These are phyloP conservation scores for Suillia variegata DNA, from an alignment of 2,888 invertebrate species.

Conservation along the genomic window DNA sequence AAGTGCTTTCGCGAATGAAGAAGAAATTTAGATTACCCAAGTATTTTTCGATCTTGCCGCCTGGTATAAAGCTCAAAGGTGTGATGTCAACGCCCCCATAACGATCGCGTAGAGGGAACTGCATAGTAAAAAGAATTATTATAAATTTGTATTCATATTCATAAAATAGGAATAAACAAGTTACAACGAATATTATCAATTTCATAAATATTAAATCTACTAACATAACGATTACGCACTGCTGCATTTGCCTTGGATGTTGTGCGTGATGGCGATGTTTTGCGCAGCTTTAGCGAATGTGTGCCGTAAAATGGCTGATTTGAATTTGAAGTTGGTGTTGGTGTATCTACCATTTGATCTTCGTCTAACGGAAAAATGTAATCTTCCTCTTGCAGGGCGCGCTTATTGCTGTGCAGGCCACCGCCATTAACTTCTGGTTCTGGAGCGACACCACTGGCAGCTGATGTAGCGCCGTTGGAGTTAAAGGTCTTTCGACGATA, in stretches of 20 bases:
- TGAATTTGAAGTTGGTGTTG: conserved; percentile 42
- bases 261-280: conserved; percentile 64
- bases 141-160: not conserved
- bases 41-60: conserved; percentile 78
- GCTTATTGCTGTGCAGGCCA: conserved; percentile 34
- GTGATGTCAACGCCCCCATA: conserved; percentile 80
- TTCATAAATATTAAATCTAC: conserved; percentile 7
- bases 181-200: not conserved
- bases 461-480: conserved; percentile 24
- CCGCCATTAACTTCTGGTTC: conserved; percentile 34
- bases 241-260: conserved; percentile 30
- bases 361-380: conserved; percentile 86
- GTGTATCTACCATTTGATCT: conserved; percentile 65
- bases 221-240: conserved; percentile 40
- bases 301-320: conserved; percentile 52
- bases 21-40: conserved; percentile 92
- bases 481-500: conserved; percentile 56
- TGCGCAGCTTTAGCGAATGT: conserved; percentile 62
- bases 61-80: conserved; percentile 79
- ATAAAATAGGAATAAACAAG: not conserved
- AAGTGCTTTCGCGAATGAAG: conserved; percentile 93
- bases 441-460: conserved; percentile 25
- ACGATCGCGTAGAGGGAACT: conserved; percentile 57
- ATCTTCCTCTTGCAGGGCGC: conserved; percentile 68
- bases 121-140: conserved; percentile 10